A percentile compares a stretch with the other conserved stretches of the same genome.
phyloP scores from a whole-genome alignment of 2,888 invertebrate species.

The Erebia epiphron region DNA sequence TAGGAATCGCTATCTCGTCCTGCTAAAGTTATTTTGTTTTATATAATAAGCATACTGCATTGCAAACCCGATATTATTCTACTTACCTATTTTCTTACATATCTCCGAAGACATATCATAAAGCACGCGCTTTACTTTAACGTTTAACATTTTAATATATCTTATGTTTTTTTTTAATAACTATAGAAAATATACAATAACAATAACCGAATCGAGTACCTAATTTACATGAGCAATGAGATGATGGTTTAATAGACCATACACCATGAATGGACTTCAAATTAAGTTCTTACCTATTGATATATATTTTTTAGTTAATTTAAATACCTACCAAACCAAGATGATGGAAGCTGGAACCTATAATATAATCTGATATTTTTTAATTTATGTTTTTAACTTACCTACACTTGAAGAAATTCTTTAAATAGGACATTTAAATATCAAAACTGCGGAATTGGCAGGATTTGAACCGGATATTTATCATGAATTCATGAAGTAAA shows the following conservation, averaged over 20 bases:
- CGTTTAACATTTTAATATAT: not conserved
- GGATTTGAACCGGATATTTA: too few relatives aligned
- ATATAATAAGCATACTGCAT: not conserved
- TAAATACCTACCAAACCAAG: too few relatives aligned
- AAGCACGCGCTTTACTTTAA: conserved; percentile 21
- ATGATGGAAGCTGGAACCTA: too few relatives aligned
- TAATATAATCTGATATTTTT: too few relatives aligned
- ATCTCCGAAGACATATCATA: conserved; percentile 35
- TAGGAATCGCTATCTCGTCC: not conserved
- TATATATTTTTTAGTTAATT: too few relatives aligned
- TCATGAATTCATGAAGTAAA: too few relatives aligned
- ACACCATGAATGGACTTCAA: not conserved
- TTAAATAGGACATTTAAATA: too few relatives aligned
- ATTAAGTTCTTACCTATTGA: too few relatives aligned
- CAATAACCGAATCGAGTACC: not conserved
- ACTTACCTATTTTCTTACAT: too few relatives aligned
- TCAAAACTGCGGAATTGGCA: too few relatives aligned
- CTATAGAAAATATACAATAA: not conserved
- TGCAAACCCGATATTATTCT: not conserved
- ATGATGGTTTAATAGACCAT: not conserved
- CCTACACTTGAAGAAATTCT: too few relatives aligned
- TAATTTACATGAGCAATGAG: not conserved
- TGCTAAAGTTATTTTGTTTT: not conserved
- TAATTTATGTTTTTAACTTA: too few relatives aligned
- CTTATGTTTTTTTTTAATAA: not conserved